Evolutionary conservation across 2,888 invertebrate species (phyloP), one percentile per base, ranked within the genome.

Genomic region (Dioctria rufipes): DNA sequence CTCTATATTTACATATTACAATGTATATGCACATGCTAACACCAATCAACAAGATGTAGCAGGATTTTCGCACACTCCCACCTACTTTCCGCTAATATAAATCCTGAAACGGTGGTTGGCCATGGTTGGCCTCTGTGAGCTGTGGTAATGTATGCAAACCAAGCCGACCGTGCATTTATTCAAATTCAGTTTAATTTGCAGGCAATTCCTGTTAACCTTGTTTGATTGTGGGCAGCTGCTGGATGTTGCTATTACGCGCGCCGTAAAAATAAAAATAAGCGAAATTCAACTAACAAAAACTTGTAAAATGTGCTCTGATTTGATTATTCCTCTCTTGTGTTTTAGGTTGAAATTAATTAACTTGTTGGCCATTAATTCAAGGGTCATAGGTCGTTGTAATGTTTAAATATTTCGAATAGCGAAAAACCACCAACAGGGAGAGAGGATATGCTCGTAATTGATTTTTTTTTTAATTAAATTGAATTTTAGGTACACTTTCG

Each of bases 151-250:
- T 69, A n/a, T 11, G 25, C 25, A 25, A 25, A 25, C 46, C 13
- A 43, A 46, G 37, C 37, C 51, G 25, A 5, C 49, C 69, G 37
- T 69, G 46, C 69, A 69, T 65, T 69, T 69, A 69, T 69, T 69
- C 46, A 69, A 69, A 69, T 69, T 69, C 43, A 39, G 69, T 49
- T 69, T 69, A 69, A 69, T 69, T 69, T 69, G 69, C 46, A 69
- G 69, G 69, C 69, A 69, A 69, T 69, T 69, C 46, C 51, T 69
- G 69, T 46, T 69, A 49, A 69, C 69, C 69, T 46, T 69, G 43
- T 69, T 51, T 69, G 43, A 69, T 69, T 69, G 69, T 46, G 69
- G 25, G 2, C 25, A 25, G 25, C 25, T 25, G 25, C 25, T 25
- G 25, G 43, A 25, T 69, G 49, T 46, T 69, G 25, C 49, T 49